Conservation (phyloP, 2,113 vertebrate genomes). For the Phoxinus phoxinus region DNA sequence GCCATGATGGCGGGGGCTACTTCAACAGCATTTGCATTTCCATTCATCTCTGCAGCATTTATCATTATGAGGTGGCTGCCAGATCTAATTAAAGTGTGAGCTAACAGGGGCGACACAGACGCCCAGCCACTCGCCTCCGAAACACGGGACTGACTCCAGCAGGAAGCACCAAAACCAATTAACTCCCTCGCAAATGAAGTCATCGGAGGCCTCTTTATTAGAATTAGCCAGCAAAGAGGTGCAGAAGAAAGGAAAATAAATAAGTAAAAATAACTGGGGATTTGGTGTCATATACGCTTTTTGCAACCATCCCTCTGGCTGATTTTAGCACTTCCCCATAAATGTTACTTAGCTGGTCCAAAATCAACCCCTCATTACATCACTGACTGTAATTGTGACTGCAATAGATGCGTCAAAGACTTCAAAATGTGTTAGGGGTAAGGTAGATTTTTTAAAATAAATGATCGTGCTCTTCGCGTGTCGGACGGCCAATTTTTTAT, state of each 20-base stretch:
- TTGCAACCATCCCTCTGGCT: constrained; percentile 59
- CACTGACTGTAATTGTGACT: constrained; percentile 58
- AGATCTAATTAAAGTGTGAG: constrained; percentile 97
- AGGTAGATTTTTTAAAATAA: background rate
- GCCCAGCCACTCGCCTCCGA: constrained; percentile 76
- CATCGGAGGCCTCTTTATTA: constrained; percentile 83
- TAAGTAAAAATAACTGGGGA: constrained; percentile 61
- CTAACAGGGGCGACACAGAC: constrained; percentile 79
- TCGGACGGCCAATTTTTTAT: no score
- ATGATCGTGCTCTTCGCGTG: no score
- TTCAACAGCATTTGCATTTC: constrained; percentile 92
- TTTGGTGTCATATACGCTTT: constrained; percentile 65
- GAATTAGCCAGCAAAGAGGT: constrained; percentile 73
- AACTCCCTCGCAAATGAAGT: constrained; percentile 86
- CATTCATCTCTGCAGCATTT: constrained; percentile 96
- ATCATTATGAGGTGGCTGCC: constrained; percentile 93
- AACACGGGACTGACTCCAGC: constrained; percentile 78
- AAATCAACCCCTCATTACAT: constrained; percentile 62
- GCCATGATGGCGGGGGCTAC: constrained; percentile 90
- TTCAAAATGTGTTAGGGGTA: background rate
- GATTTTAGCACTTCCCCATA: constrained; percentile 65
- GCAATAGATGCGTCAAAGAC: no score
- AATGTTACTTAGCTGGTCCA: constrained; percentile 54
- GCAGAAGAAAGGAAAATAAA: constrained; percentile 61
- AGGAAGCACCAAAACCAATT: constrained; percentile 90